These are phyloP conservation scores for Ophthalmotilapia sp. DNA, from an alignment of 2,113 vertebrate genomes.

Conservation along the genomic window DNA sequence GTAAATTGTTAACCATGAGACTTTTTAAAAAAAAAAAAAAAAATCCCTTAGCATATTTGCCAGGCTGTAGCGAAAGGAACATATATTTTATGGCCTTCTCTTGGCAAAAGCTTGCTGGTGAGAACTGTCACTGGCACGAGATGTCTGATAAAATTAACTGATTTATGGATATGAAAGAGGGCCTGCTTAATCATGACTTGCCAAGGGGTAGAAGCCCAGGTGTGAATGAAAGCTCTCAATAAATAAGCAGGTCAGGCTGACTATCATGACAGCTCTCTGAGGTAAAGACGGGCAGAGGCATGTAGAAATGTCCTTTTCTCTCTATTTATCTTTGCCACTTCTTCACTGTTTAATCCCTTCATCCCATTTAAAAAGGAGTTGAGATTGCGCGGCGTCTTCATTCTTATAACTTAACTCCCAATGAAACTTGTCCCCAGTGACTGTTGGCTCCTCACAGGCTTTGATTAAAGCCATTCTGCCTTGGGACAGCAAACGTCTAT, in stretches of 20 bases:
- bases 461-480: slow-evolving; percentile 60
- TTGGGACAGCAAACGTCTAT: slow-evolving; percentile 42
- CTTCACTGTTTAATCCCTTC: slow-evolving; percentile 19
- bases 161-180: slow-evolving; percentile 52
- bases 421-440: slow-evolving; percentile 51
- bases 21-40: background rate
- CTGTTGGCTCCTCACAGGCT: slow-evolving; percentile 39
- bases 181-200: slow-evolving; percentile 11
- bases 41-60: slow-evolving; percentile 46
- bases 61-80: slow-evolving; percentile 39
- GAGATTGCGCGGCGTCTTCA: slow-evolving; percentile 22
- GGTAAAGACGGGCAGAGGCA: slow-evolving; percentile 15
- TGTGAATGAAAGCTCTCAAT: slow-evolving; percentile 46
- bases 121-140: slow-evolving; percentile 14
- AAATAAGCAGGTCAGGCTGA: slow-evolving; percentile 44
- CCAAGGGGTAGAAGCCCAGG: slow-evolving; percentile 25
- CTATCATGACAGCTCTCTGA: slow-evolving; percentile 37
- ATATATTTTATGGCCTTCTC: slow-evolving; percentile 39
- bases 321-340: slow-evolving; percentile 31
- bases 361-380: slow-evolving; percentile 1
- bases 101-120: slow-evolving; percentile 17
- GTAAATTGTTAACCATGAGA: slow-evolving; percentile 64
- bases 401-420: slow-evolving; percentile 48
- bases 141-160: slow-evolving; percentile 60
- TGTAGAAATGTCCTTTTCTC: slow-evolving; percentile 24